A percentile compares a stretch with the other conserved stretches of the same genome.
These are phyloP conservation scores for Pristionchus mayeri DNA, from an alignment of 2,888 invertebrate genomes.

Conservation along the genomic window DNA sequence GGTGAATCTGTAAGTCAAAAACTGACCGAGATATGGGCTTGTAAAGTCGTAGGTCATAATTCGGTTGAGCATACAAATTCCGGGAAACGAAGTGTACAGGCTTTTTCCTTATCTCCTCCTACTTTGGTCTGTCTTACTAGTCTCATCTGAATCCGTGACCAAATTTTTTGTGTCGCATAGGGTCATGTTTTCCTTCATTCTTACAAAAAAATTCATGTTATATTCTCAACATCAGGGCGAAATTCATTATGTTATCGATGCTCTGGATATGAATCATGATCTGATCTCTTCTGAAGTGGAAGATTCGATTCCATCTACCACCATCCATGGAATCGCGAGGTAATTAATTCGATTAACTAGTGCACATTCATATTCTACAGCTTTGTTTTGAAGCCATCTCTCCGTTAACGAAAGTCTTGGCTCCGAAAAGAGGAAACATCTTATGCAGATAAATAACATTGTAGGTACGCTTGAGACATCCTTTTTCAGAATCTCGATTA, in stretches of 20 bases:
- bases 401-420: conserved; percentile 52
- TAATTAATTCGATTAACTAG: not conserved
- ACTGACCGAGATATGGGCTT: too few relatives aligned
- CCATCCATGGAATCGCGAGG: not conserved
- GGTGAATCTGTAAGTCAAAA: too few relatives aligned
- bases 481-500: too few relatives aligned
- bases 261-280: not conserved
- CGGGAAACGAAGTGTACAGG: too few relatives aligned
- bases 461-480: conserved; percentile 55
- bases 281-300: not conserved
- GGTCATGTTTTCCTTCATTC: not conserved
- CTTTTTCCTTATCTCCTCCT: too few relatives aligned
- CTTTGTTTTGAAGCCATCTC: conserved; percentile 51
- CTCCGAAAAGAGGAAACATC: conserved; percentile 61
- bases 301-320: conserved; percentile 36
- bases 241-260: conserved; percentile 48
- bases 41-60: too few relatives aligned
- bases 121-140: too few relatives aligned
- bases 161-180: too few relatives aligned
- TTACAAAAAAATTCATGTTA: not conserved
- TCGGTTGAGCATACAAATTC: too few relatives aligned
- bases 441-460: conserved; percentile 68
- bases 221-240: conserved; percentile 56
- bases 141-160: too few relatives aligned
- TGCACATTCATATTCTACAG: not conserved